These are phyloP conservation scores for Sinocyclocheilus anophthalmus DNA, from an alignment of 2,113 vertebrate species.

Conservation along the genomic window DNA sequence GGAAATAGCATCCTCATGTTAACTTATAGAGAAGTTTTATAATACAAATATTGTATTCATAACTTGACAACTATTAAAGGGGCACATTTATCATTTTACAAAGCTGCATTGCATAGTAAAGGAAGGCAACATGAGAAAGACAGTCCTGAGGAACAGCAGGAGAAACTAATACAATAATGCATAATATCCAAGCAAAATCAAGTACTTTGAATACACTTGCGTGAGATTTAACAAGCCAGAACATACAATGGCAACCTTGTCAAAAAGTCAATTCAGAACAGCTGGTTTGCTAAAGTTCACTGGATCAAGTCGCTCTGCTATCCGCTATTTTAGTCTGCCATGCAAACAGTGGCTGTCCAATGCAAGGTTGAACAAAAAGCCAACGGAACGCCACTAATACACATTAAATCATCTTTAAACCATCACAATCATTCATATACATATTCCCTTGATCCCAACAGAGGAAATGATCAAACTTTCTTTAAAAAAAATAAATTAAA, in stretches of 20 bases:
- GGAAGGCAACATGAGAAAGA: neutral
- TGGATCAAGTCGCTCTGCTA: conserved; percentile 53
- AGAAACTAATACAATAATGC: no score
- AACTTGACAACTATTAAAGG: neutral
- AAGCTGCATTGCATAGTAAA: neutral
- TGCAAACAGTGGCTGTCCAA: conserved; percentile 62
- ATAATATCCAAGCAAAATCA: neutral
- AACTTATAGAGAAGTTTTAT: neutral
- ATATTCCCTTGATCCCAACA: neutral
- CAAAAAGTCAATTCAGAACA: conserved; percentile 48
- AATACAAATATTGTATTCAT: neutral
- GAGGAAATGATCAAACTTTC: neutral
- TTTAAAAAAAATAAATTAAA: conserved; percentile 26
- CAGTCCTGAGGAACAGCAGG: neutral
- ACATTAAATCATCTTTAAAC: neutral
- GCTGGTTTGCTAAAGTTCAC: conserved; percentile 52
- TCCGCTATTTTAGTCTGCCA: conserved; percentile 63
- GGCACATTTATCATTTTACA: neutral
- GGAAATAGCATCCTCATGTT: neutral
- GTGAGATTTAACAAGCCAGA: neutral
- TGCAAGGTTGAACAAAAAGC: conserved; percentile 53
- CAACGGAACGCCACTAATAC: neutral
- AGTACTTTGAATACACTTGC: neutral
- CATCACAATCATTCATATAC: neutral
- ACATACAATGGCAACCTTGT: conserved; percentile 26